Evolutionary conservation across 1,140 invertebrate genomes (phyloP).

Genomic region (Panulirus ornatus): DNA sequence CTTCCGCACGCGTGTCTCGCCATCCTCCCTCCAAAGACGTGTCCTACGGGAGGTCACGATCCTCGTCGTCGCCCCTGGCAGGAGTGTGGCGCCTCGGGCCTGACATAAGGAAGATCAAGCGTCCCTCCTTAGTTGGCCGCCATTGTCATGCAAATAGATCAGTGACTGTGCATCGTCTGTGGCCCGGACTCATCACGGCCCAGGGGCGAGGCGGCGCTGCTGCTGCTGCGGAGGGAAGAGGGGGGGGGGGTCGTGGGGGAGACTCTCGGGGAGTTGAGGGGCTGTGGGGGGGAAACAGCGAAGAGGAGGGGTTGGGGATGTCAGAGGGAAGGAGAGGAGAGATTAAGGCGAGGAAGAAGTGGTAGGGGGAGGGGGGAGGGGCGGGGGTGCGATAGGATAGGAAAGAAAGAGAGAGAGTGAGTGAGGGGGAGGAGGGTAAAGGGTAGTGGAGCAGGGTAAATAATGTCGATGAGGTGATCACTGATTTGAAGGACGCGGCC

Average conservation of each 20-base stretch:
- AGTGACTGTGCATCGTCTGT: neutral
- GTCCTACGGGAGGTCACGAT: too few species aligned
- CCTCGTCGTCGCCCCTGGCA: too few species aligned
- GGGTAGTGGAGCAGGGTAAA: neutral
- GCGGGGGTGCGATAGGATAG: too few species aligned
- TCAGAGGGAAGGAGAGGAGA: neutral
- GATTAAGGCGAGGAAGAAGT: neutral
- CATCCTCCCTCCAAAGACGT: neutral
- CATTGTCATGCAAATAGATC: neutral
- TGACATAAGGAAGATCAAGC: conserved; percentile 3
- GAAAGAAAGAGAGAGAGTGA: neutral
- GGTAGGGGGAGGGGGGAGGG: neutral
- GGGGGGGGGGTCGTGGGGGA: too few species aligned
- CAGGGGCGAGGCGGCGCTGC: neutral
- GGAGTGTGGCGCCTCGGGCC: neutral
- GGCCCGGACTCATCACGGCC: neutral
- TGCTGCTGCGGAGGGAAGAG: neutral
- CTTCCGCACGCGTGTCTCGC: too few species aligned
- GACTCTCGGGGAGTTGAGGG: too few species aligned
- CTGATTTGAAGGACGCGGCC: too few species aligned
- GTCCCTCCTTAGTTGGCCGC: neutral
- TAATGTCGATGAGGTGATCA: neutral
- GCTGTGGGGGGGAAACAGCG: neutral
- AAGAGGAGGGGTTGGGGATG: neutral
- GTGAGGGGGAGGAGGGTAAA: neutral